Evolutionary conservation across 1,140 invertebrate genomes (phyloP).

Genomic region (Calosoma granatense): DNA sequence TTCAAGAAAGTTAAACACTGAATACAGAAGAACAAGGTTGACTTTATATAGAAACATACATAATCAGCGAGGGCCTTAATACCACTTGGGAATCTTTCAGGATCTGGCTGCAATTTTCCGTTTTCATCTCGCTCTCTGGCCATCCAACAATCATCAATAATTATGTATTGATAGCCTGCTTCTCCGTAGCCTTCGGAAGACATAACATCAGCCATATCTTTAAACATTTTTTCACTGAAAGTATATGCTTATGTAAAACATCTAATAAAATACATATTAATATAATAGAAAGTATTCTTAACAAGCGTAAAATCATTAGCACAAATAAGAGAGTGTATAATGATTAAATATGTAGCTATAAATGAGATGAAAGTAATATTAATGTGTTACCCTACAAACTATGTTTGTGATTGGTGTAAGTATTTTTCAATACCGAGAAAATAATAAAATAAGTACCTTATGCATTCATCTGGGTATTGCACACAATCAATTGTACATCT

Average conservation of each 20-base stretch:
- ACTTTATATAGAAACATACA: conserved; percentile 43
- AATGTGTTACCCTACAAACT: no score
- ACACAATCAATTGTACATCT: conserved; percentile 59
- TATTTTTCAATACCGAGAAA: no score
- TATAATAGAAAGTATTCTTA: no score
- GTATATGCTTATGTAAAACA: no score
- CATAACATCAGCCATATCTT: conserved; percentile 67
- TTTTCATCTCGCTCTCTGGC: conserved; percentile 52
- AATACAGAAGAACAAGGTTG: neutral
- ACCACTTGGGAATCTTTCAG: conserved; percentile 68
- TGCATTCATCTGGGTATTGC: conserved; percentile 56
- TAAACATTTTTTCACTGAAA: conserved; percentile 69
- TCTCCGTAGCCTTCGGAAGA: conserved; percentile 67
- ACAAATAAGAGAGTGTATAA: no score
- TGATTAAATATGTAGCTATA: no score
- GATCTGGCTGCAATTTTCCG: conserved; percentile 61
- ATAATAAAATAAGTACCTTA: conserved; percentile 34
- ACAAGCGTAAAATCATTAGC: no score
- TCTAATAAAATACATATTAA: no score
- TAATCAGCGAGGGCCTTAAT: conserved; percentile 72
- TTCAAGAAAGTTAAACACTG: conserved; percentile 43
- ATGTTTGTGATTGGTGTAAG: no score
- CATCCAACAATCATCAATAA: conserved; percentile 86
- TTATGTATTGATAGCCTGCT: conserved; percentile 75
- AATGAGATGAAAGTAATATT: no score